Conservation (phyloP, 2,888 invertebrate genomes). For the Leptinotarsa peninsularis region DNA sequence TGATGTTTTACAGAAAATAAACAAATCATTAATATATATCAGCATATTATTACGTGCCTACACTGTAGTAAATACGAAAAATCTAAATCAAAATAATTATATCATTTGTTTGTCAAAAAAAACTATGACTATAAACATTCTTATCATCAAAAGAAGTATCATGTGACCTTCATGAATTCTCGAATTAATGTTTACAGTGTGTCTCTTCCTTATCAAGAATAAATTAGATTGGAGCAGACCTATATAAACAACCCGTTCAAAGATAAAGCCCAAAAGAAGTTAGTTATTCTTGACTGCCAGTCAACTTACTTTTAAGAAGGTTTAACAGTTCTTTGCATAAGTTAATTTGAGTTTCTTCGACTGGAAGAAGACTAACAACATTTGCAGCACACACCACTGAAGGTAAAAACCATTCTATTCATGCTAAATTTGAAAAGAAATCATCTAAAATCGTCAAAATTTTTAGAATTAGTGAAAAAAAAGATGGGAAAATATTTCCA, state of each 20-base stretch:
- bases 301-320: background rate
- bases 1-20: too few species aligned
- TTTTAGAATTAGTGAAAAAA: too few species aligned
- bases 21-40: too few species aligned
- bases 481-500: too few species aligned
- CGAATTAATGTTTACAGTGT: slow-evolving; percentile 2
- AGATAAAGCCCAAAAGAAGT: background rate
- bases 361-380: too few species aligned
- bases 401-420: too few species aligned
- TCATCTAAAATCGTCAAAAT: background rate
- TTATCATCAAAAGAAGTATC: slow-evolving; percentile 1
- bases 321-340: too few species aligned
- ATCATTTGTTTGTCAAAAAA: background rate
- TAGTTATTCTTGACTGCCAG: background rate
- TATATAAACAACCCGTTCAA: slow-evolving; percentile 1
- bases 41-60: background rate
- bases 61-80: background rate
- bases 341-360: too few species aligned
- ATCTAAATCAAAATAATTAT: background rate
- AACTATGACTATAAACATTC: background rate
- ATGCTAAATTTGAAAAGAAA: background rate
- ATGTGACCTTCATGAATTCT: slow-evolving; percentile 10
- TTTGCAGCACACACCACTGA: too few species aligned
- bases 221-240: background rate
- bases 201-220: slow-evolving; percentile 12